phyloP scores from a whole-genome alignment of 1,140 invertebrate genomes.

The Maconellicoccus hirsutus region DNA sequence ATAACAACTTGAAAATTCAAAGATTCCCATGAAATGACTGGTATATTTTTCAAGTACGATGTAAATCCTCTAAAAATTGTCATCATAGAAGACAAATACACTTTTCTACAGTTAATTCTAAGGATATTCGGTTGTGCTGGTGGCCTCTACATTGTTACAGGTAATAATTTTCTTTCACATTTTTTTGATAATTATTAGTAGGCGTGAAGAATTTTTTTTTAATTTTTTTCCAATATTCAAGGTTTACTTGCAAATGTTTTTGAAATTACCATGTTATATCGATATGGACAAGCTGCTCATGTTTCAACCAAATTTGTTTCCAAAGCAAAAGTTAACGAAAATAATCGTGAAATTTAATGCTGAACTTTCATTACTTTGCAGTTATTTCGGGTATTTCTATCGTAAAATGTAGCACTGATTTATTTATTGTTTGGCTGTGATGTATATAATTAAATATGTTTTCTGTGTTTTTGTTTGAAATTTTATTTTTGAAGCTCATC shows the following conservation, averaged over 20 bases:
- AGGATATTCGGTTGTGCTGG: constrained; percentile 79
- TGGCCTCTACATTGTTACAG: constrained; percentile 77
- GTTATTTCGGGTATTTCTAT: too few relatives aligned
- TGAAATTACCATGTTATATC: neutral
- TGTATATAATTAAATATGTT: too few relatives aligned
- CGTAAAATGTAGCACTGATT: too few relatives aligned
- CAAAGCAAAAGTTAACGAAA: neutral
- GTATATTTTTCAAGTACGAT: constrained; percentile 92
- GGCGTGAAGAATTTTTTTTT: too few relatives aligned
- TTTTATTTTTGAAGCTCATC: too few relatives aligned
- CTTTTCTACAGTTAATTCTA: constrained; percentile 66
- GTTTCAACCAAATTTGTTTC: neutral
- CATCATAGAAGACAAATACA: constrained; percentile 68
- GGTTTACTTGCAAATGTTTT: neutral
- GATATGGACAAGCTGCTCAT: neutral
- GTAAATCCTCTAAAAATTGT: constrained; percentile 76
- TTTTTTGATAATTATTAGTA: too few relatives aligned
- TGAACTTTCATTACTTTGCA: neutral
- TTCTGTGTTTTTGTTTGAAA: too few relatives aligned
- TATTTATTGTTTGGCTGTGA: too few relatives aligned
- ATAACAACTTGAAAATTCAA: neutral
- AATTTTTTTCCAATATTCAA: too few relatives aligned
- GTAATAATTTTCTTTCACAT: constrained; percentile 33
- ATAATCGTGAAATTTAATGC: neutral
- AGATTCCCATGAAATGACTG: constrained; percentile 82